Percentiles rank a stretch among this genome's conserved stretches.
Conservation (phyloP, 2,797 vertebrate genomes). For the Adrianichthys oophorus region DNA sequence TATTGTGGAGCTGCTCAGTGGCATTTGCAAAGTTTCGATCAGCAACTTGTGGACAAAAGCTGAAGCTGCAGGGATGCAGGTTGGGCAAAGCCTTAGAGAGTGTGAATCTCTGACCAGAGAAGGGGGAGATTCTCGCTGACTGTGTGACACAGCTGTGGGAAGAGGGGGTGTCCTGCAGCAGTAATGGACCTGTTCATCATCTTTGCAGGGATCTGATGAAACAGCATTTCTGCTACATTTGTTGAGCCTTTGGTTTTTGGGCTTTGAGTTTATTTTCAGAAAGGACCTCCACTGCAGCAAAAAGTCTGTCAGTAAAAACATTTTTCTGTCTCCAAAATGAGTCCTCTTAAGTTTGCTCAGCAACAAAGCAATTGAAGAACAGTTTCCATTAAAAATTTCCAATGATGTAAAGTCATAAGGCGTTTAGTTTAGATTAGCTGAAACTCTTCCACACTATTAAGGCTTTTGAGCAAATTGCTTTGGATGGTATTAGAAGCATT, state of each 20-base stretch:
- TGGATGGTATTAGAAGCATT: conserved; percentile 27
- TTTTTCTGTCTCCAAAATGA: conserved; percentile 2
- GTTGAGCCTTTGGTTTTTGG: too few relatives aligned
- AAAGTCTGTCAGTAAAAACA: not conserved
- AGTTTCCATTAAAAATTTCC: conserved; percentile 29
- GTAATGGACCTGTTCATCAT: too few relatives aligned
- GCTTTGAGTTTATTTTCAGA: too few relatives aligned
- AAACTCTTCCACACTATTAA: conserved; percentile 24
- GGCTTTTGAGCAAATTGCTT: conserved; percentile 21
- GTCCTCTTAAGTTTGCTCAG: conserved; percentile 5
- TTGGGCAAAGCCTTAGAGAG: not conserved
- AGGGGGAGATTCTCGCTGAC: not conserved
- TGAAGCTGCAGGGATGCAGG: not conserved
- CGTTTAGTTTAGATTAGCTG: conserved; percentile 3
- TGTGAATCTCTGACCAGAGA: not conserved
- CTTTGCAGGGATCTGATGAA: too few relatives aligned
- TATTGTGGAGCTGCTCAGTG: conserved; percentile 35
- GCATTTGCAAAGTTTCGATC: conserved; percentile 41
- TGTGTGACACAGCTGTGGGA: too few relatives aligned
- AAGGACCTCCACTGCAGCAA: too few relatives aligned
- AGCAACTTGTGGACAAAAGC: conserved; percentile 20
- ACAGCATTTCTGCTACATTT: too few relatives aligned
- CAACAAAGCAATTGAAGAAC: conserved; percentile 15
- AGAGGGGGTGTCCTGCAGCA: too few relatives aligned
- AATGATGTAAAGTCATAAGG: conserved; percentile 19